Evolutionary conservation across 64 coral and sea anemone genomes (phyloP).

Genomic region (Astreopora myriophthalma): DNA sequence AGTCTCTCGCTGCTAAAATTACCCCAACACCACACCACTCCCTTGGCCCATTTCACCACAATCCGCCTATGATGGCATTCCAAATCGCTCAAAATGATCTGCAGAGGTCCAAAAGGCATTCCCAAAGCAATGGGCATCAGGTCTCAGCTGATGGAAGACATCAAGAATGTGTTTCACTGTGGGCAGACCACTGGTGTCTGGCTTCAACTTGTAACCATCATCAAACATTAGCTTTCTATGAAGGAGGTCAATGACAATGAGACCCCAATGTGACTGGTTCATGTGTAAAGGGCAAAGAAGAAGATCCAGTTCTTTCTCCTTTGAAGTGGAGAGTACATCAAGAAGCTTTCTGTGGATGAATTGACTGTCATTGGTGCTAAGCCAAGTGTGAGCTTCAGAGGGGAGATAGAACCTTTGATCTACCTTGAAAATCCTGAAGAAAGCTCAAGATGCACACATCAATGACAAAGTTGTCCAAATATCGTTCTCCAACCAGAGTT

Average conservation of each 20-base stretch:
- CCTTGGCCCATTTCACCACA: conserved; percentile 12
- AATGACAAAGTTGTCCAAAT: conserved; percentile 62
- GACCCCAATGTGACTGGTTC: not conserved
- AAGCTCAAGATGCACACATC: conserved; percentile 22
- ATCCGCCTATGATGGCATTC: conserved; percentile 34
- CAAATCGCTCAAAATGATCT: conserved; percentile 23
- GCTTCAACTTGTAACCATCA: not conserved
- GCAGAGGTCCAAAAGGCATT: not conserved
- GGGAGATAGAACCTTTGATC: conserved; percentile 22
- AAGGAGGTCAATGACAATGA: not conserved
- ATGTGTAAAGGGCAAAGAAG: conserved; percentile 6
- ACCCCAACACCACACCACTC: conserved; percentile 39
- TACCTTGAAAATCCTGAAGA: conserved; percentile 20
- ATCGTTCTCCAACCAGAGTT: conserved; percentile 48
- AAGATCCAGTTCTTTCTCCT: not conserved
- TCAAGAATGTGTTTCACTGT: conserved; percentile 25
- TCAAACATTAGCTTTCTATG: not conserved
- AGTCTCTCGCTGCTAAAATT: conserved; percentile 25
- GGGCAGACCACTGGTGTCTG: not conserved
- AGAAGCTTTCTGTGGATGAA: not conserved
- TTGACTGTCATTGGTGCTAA: not conserved
- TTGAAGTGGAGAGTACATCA: not conserved
- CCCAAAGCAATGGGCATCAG: not conserved
- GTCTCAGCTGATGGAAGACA: conserved; percentile 14
- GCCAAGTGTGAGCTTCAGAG: conserved; percentile 48